Conservation (phyloP, 2,113 vertebrate species). For the Mesembrinibis cayennensis region DNA sequence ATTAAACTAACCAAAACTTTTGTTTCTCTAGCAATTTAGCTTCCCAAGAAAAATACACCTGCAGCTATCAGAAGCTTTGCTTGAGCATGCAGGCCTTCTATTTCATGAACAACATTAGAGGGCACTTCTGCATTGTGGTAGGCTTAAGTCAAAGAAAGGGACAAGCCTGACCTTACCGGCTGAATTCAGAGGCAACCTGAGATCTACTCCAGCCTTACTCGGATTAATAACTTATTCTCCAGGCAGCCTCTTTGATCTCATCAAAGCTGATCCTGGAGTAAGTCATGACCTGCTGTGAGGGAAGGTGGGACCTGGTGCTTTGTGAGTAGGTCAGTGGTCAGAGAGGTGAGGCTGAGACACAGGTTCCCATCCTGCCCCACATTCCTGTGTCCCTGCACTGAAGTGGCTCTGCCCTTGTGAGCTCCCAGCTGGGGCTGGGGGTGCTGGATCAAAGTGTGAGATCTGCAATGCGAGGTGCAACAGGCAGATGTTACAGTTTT, state of each 20-base stretch:
- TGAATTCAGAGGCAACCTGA: background rate
- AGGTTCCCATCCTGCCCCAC: background rate
- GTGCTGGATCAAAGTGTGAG: background rate
- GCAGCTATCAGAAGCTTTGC: conserved; percentile 64
- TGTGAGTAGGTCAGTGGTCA: background rate
- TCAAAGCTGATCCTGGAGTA: background rate
- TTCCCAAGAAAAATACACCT: conserved; percentile 85
- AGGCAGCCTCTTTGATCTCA: background rate
- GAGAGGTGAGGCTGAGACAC: rapidly evolving
- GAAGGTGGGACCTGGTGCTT: background rate
- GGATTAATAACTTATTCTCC: background rate
- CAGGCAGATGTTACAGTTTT: background rate
- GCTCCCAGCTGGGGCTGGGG: background rate
- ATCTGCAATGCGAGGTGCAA: background rate
- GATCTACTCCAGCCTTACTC: background rate
- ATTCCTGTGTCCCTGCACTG: background rate
- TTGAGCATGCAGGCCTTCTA: conserved; percentile 1
- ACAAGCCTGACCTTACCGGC: background rate
- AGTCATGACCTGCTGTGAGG: background rate
- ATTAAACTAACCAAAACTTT: conserved; percentile 77
- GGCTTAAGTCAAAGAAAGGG: background rate
- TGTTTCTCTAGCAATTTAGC: conserved; percentile 75
- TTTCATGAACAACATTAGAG: conserved; percentile 42
- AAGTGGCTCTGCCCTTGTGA: background rate
- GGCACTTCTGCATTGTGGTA: conserved; percentile 49